These are phyloP conservation scores for Pelodytes ibericus DNA, from an alignment of 2,797 vertebrate genomes.

Conservation along the genomic window DNA sequence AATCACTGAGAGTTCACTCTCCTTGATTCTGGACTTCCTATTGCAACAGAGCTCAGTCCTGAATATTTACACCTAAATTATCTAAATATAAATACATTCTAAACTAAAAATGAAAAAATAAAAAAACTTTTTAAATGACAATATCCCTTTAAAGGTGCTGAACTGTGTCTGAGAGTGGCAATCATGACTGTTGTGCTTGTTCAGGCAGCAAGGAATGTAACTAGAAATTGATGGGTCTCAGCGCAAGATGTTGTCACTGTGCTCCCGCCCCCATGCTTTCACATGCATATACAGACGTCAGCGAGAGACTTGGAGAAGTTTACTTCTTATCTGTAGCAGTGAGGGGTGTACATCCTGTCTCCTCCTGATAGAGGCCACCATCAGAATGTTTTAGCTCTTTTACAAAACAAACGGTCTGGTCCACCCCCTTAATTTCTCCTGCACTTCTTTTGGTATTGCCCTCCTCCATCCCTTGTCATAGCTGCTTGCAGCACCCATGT, in stretches of 20 bases:
- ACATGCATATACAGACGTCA: constrained; percentile 2
- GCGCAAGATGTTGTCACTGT: background rate
- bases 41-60: too few relatives aligned
- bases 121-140: background rate
- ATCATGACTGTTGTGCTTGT: background rate
- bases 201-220: background rate
- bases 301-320: background rate
- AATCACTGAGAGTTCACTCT: too few relatives aligned
- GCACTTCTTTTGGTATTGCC: too few relatives aligned
- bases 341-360: background rate
- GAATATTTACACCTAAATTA: too few relatives aligned
- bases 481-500: too few relatives aligned
- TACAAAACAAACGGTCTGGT: too few relatives aligned
- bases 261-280: background rate
- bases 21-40: too few relatives aligned
- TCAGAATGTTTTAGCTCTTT: too few relatives aligned
- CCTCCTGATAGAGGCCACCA: background rate
- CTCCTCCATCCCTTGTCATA: too few relatives aligned
- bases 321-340: background rate
- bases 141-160: background rate
- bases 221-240: background rate
- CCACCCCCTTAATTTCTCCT: too few relatives aligned
- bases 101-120: background rate
- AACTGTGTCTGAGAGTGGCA: background rate
- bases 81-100: too few relatives aligned